Conservation (phyloP, 2,113 vertebrate species). For the Carassius gibelio region DNA sequence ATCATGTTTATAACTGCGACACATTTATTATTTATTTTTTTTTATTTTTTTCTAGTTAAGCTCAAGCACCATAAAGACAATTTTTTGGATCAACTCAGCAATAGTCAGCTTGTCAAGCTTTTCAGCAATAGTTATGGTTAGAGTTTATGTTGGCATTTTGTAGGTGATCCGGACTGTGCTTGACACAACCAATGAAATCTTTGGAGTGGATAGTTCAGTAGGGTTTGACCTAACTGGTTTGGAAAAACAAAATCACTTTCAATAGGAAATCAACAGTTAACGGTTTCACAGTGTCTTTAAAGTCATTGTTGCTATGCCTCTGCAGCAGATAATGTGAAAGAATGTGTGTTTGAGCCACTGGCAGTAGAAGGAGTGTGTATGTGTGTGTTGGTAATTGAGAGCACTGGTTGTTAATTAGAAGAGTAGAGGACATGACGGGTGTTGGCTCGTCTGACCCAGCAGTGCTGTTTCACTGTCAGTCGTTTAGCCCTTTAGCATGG, state of each 20-base stretch:
- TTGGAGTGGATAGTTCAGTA: no score
- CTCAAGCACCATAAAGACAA: no score
- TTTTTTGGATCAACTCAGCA: no score
- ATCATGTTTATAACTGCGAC: no score
- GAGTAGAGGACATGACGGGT: conserved; percentile 35
- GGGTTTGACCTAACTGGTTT: background rate
- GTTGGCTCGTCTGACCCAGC: conserved; percentile 34
- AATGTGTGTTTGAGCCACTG: conserved; percentile 26
- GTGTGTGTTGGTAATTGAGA: conserved; percentile 57
- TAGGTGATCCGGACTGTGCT: no score
- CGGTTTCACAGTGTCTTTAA: background rate
- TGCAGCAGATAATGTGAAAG: background rate
- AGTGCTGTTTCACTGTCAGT: conserved; percentile 33
- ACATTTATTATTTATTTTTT: no score
- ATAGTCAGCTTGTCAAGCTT: no score
- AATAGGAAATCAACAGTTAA: background rate
- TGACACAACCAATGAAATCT: no score
- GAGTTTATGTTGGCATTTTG: no score
- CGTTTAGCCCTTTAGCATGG: conserved; percentile 20
- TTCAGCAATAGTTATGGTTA: no score
- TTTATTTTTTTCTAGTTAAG: no score
- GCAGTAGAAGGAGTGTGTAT: background rate
- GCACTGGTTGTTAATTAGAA: conserved; percentile 60
- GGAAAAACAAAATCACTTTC: background rate
- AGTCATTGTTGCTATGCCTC: conserved; percentile 1